phyloP scores from a whole-genome alignment of 2,797 vertebrate genomes.

The Lepus townsendii region DNA sequence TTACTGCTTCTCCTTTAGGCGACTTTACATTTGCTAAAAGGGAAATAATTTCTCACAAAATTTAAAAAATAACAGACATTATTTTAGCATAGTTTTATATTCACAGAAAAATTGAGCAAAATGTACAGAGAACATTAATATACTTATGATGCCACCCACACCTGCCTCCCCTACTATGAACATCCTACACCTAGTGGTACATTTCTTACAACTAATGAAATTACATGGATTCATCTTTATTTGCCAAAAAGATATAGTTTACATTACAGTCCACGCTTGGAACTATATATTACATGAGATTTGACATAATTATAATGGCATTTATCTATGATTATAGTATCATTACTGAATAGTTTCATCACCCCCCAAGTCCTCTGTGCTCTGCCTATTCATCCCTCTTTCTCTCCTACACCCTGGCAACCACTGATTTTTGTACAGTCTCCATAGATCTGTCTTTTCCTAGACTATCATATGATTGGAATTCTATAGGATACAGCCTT shows the following conservation, averaged over 20 bases:
- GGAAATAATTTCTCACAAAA: constrained; percentile 23
- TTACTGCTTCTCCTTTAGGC: constrained; percentile 13
- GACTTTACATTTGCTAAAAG: constrained; percentile 48
- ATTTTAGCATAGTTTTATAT: not conserved
- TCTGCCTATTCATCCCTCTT: not conserved
- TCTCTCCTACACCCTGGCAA: not conserved
- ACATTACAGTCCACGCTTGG: not conserved
- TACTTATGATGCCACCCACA: not conserved
- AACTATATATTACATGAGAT: not conserved
- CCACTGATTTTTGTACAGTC: not conserved
- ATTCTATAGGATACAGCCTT: not conserved
- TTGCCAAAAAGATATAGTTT: not conserved
- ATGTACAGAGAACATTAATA: not conserved
- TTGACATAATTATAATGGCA: not conserved
- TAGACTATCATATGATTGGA: not conserved
- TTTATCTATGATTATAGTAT: not conserved
- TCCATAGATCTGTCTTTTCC: not conserved
- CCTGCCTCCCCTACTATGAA: not conserved
- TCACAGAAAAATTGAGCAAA: not conserved
- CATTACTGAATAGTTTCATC: not conserved
- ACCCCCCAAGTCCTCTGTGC: not conserved
- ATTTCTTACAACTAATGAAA: not conserved
- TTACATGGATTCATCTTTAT: not conserved
- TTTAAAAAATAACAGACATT: not conserved
- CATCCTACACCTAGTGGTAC: not conserved